These are phyloP conservation scores for Abrostola tripartita DNA, from an alignment of 2,888 invertebrate genomes.

Conservation along the genomic window DNA sequence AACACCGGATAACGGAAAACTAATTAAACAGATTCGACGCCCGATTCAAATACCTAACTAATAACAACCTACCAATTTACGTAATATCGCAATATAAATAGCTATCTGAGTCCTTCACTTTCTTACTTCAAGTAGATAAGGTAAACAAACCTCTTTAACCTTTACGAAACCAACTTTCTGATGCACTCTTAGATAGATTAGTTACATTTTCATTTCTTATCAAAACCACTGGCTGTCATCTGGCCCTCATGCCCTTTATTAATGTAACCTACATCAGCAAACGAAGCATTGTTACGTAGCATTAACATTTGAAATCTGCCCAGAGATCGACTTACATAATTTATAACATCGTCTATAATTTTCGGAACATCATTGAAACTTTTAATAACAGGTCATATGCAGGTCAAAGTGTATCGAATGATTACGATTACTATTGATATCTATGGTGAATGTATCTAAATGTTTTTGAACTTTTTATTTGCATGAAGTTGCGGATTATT, in stretches of 20 bases:
- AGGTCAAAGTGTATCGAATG: conserved; percentile 45
- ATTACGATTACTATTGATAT: conserved; percentile 24
- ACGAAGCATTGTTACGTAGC: conserved; percentile 47
- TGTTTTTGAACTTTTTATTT: conserved; percentile 1
- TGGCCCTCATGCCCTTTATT: conserved; percentile 52
- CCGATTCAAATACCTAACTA: conserved; percentile 40
- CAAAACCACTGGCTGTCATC: conserved; percentile 45
- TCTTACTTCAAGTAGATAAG: conserved; percentile 37
- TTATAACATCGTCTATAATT: conserved; percentile 30
- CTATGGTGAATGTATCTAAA: conserved; percentile 13
- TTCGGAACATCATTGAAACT: conserved; percentile 46
- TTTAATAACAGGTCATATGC: conserved; percentile 36
- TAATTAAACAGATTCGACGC: conserved; percentile 40
- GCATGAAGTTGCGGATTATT: conserved; percentile 4
- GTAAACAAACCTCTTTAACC: conserved; percentile 45
- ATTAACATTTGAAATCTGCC: conserved; percentile 32
- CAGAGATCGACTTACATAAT: conserved; percentile 37
- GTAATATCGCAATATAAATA: conserved; percentile 38
- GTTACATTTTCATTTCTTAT: conserved; percentile 50
- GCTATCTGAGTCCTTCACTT: conserved; percentile 37
- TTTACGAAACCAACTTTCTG: conserved; percentile 53
- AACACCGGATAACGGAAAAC: conserved; percentile 47
- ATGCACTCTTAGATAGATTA: conserved; percentile 52
- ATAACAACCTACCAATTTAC: conserved; percentile 40
- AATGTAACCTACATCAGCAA: conserved; percentile 49